A percentile compares a stretch with the other conserved stretches of the same genome.
These are phyloP conservation scores for Condylura cristata DNA, from an alignment of 2,113 vertebrate genomes.

Conservation along the genomic window DNA sequence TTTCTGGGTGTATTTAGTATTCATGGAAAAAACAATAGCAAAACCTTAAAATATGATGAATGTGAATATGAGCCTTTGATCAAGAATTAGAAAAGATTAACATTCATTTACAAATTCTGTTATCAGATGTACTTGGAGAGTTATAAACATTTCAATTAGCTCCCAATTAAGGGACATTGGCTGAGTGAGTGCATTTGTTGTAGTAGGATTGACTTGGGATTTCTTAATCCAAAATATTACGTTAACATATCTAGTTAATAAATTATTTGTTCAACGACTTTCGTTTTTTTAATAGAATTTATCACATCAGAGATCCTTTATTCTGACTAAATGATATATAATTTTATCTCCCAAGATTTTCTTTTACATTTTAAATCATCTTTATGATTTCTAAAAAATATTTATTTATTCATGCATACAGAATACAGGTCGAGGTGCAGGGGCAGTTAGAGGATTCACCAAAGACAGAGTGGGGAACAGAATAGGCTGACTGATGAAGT, in stretches of 20 bases:
- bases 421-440: no score
- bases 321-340: not conserved
- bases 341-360: not conserved
- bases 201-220: not conserved
- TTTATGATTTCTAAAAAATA: no score
- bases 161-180: not conserved
- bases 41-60: conserved; percentile 54
- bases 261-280: not conserved
- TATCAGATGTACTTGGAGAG: not conserved
- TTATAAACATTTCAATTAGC: not conserved
- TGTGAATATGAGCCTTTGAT: not conserved
- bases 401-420: no score
- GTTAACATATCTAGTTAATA: not conserved
- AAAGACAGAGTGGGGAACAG: no score
- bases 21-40: conserved; percentile 50
- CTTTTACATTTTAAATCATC: not conserved
- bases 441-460: no score
- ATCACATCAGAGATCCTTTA: not conserved
- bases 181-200: not conserved
- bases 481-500: no score
- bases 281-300: not conserved
- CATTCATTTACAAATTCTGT: not conserved
- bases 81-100: conserved; percentile 6
- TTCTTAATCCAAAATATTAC: not conserved
- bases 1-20: conserved; percentile 22